Conservation (phyloP, 2,797 vertebrate genomes). For the Naso thynnoides region DNA sequence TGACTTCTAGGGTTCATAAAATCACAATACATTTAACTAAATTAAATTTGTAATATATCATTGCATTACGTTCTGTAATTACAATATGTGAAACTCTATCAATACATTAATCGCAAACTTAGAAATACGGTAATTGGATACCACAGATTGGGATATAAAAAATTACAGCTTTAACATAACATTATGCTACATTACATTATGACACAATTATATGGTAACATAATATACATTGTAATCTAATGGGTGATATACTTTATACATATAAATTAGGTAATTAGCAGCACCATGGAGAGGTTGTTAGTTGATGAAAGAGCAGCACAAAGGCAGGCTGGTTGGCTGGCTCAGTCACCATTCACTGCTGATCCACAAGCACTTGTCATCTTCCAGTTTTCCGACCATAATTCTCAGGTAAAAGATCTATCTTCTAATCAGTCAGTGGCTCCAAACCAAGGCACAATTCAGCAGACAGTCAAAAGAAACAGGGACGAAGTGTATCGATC, state of each 20-base stretch:
- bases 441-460: conserved; percentile 63
- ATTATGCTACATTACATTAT: conserved; percentile 57
- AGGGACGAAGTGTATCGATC: conserved; percentile 57
- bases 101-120: conserved; percentile 48
- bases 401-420: conserved; percentile 73
- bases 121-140: conserved; percentile 57
- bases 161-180: conserved; percentile 45
- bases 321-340: conserved; percentile 47
- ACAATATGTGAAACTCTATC: conserved; percentile 31
- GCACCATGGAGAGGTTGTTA: conserved; percentile 45
- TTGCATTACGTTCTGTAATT: conserved; percentile 23
- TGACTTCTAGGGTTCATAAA: conserved; percentile 2
- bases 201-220: conserved; percentile 63
- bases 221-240: conserved; percentile 68
- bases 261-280: conserved; percentile 71
- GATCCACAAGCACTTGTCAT: conserved; percentile 70
- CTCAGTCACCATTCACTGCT: conserved; percentile 60
- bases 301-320: conserved; percentile 54
- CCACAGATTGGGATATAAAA: conserved; percentile 31
- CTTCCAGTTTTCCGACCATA: conserved; percentile 74
- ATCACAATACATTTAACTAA: conserved; percentile 38
- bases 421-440: conserved; percentile 58
- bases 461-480: conserved; percentile 54
- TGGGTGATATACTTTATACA: conserved; percentile 66
- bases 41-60: conserved; percentile 23